phyloP scores from a whole-genome alignment of 2,113 vertebrate species.

The Malurus elegans region DNA sequence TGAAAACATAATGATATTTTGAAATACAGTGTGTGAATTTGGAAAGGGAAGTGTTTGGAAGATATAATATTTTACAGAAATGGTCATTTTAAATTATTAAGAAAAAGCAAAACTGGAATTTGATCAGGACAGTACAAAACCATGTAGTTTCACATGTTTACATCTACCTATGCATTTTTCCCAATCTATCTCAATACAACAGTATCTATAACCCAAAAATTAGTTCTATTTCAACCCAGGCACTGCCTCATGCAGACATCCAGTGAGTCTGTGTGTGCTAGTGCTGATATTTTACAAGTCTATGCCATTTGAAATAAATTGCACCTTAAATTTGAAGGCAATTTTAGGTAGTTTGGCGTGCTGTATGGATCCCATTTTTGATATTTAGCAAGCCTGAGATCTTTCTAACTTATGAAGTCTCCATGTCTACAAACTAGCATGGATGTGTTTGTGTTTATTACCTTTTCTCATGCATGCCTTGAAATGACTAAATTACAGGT shows the following conservation, averaged over 20 bases:
- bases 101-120: neutral
- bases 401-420: slow-evolving; percentile 74
- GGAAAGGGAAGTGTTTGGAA: neutral
- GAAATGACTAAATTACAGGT: slow-evolving; percentile 85
- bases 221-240: neutral
- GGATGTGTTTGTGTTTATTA: slow-evolving; percentile 80
- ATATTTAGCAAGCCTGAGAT: slow-evolving; percentile 72
- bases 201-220: neutral
- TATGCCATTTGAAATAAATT: slow-evolving; percentile 78
- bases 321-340: slow-evolving; percentile 76
- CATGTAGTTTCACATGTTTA: neutral
- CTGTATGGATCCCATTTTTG: slow-evolving; percentile 67
- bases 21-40: neutral
- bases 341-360: slow-evolving; percentile 76
- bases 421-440: slow-evolving; percentile 74
- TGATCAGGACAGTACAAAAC: neutral
- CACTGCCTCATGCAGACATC: neutral
- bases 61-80: neutral
- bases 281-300: slow-evolving; percentile 63
- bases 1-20: neutral
- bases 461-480: slow-evolving; percentile 73
- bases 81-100: neutral
- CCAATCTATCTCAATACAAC: neutral
- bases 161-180: neutral
- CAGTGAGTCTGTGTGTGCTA: slow-evolving; percentile 12